Base-by-base conservation (phyloP, 2,888 invertebrate genomes). In the Ophion costatus region DNA sequence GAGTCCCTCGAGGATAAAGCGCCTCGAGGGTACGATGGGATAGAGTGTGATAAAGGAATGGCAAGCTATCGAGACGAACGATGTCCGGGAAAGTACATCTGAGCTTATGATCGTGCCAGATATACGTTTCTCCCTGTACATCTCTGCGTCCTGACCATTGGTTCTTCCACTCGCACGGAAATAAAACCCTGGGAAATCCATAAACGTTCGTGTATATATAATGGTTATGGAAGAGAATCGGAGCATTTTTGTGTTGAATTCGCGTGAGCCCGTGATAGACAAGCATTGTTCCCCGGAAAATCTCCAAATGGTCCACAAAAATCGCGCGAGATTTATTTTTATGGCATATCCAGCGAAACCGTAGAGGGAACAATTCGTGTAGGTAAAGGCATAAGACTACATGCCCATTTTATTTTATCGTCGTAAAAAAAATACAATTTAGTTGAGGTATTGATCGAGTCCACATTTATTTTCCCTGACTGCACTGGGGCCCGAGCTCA, bases 31-130 rank as follows among this genome's bases (percentile, higher is more conserved):
- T 64, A 42, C 79, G 75, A 79, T 82, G 75, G 70, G 64, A 64
- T 51, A 51, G 75, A 24, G 67, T 24, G 42, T 66, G 33, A 63
- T 59, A 75, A 71, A 76, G 59, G 76, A 66, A 77, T 77, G 67
- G 67, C 66, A 76, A 71, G 71, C 38, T 76, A 83, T 83, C 77
- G 83, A 80, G 80, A 80, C 80, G 80, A 83, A 83, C 71, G 80
- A 83, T 67, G 71, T 76, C 61, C 57, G 64, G 64, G 24, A 73
- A 73, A 66, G 73, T 76, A 67, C 76, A 76, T 83, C 76, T 83
- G 73, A 80, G 56, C 51, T 51, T 20, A 38, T 22, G 22, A 57
- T 66, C 67, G 56, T 38, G 22, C 57, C 24, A 38, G 66, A 64
- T 66, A 38, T 61, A 56, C 71, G 42, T 73, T 59, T 20, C 45